Evolutionary conservation across 2,113 vertebrate species (phyloP), one percentile per base, ranked within the genome.

Genomic region (Natator depressus): DNA sequence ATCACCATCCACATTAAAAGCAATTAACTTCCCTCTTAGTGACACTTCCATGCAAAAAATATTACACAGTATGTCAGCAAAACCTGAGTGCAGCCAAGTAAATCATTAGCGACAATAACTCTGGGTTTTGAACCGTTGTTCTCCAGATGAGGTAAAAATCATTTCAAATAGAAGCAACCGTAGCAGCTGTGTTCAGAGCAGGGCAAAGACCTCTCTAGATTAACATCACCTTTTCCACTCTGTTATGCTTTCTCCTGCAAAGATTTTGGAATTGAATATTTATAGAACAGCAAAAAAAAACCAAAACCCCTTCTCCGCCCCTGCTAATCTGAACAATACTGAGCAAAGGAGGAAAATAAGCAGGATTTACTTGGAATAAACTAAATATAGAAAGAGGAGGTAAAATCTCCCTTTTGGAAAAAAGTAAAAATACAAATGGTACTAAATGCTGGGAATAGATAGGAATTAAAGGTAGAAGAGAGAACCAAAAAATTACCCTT

Each of bases 71-170:
- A 89, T 2, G 1, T 86, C 7, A 10, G 84, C 94, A 91, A 91
- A 80, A 90, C 82, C 83, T 38, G 22, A 91, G 85, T 72, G 55
- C 82, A 83, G 91, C 87, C 93, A 88, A 94, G 95, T 89, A 97
- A 97, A 94, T 96, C 81, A 94, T 91, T 82, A 42, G 85, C 79
- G 90, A 57, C 78, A 91, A 79, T 0, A 1, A 22, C 93, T 97
- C 91, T 78, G 81, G 87, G 91, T 89, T 94, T 79, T 85, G 89
- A 93, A 84, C 89, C 62, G 88, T 95, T 81, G 54, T 92, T 95
- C 88, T 94, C 87, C 90, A 95, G 92, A 95, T 93, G 94, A 96
- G 90, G 87, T 87, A 97, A 94, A 95, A 97, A 96, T 96, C 91
- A 94, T 80, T 46, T 87, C 65, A 84, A 94, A 88, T 62, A 91